Evolutionary conservation across 2,888 invertebrate species (phyloP).

Genomic region (Byasa hedistus): DNA sequence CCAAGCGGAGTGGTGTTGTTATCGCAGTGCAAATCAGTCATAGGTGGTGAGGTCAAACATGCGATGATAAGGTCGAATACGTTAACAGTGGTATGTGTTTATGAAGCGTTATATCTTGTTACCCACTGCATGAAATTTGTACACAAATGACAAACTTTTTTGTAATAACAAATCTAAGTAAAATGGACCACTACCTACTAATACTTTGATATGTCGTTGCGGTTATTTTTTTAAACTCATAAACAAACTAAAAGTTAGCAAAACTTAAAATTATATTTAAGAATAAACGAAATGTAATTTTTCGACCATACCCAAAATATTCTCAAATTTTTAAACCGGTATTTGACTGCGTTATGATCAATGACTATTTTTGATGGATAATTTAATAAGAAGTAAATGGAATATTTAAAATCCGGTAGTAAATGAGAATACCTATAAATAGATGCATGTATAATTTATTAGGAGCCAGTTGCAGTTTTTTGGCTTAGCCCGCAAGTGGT

Average conservation of each 20-base stretch:
- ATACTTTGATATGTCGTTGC: too few species aligned
- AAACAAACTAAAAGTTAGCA: too few species aligned
- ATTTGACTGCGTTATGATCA: too few species aligned
- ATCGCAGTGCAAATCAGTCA: conserved; percentile 68
- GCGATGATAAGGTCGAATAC: conserved; percentile 51
- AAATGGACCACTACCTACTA: too few species aligned
- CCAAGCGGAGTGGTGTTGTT: conserved; percentile 43
- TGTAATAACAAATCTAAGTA: too few species aligned
- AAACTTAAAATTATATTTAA: too few species aligned
- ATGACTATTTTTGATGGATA: neutral
- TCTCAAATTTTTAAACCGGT: too few species aligned
- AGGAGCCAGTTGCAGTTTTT: conserved; percentile 63
- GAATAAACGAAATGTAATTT: too few species aligned
- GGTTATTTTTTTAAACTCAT: too few species aligned
- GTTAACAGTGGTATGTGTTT: conserved; percentile 58
- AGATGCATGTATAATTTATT: conserved; percentile 70
- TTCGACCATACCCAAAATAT: too few species aligned
- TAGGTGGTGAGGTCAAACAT: conserved; percentile 61
- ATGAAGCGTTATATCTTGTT: conserved; percentile 51
- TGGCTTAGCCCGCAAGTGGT: conserved; percentile 53
- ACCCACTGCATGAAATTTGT: conserved; percentile 41
- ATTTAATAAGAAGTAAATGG: conserved; percentile 2
- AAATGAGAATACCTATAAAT: conserved; percentile 66
- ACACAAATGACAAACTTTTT: neutral
- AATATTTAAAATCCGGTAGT: conserved; percentile 35